Base-by-base conservation (phyloP, 2,888 invertebrate species). In the Oasisia sp. region DNA sequence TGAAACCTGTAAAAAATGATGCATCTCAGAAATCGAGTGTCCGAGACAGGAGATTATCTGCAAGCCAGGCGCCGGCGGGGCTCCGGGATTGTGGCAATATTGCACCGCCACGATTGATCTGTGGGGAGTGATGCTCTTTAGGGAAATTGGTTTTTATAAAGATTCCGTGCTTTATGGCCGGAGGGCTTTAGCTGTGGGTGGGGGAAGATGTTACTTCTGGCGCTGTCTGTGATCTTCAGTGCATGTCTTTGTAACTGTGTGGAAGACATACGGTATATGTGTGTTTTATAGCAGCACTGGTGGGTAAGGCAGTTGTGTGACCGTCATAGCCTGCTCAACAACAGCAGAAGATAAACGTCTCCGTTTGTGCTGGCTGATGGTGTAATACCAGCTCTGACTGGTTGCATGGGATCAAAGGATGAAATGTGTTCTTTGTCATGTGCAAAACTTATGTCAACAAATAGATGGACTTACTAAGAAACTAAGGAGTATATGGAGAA, bases 131-230 rank as follows among this genome's bases (percentile, higher is more conserved):
- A 3, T 27, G 74, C 74, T 74, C 74, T 74, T 74, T 74, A 74
- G 74, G 74, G 74, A 74, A 74, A 74, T 74, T 74, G 74, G 27
- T 74, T 74, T 74, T 74, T 74, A 27, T 74, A 74, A 74, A 74
- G 74, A 74, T 74, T 74, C 27, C 7, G 74, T 74, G 74, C 27
- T 74, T 74, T 74, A 74, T 74, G 19, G 74, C 74, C 14, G 4
- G 74, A 74, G 74, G 74, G 74, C 74, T 27, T 74, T 74, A 74
- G 74, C 74, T n/a, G 4, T 74, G 27, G 74, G 74, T n/a, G 19
- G 27, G 27, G n/a, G 74, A 74, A 74, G 74, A 74, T 27, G 4
- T 27, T 27, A 27, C 7, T 74, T 74, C 0, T 74, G 74, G 27
- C 27, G 74, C 74, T 74, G 74, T 27, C n/a, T 74, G 74, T 27